Evolutionary conservation across 2,888 invertebrate species (phyloP), one percentile per base, ranked within the genome.

Genomic region (Lasioglossum morio): DNA sequence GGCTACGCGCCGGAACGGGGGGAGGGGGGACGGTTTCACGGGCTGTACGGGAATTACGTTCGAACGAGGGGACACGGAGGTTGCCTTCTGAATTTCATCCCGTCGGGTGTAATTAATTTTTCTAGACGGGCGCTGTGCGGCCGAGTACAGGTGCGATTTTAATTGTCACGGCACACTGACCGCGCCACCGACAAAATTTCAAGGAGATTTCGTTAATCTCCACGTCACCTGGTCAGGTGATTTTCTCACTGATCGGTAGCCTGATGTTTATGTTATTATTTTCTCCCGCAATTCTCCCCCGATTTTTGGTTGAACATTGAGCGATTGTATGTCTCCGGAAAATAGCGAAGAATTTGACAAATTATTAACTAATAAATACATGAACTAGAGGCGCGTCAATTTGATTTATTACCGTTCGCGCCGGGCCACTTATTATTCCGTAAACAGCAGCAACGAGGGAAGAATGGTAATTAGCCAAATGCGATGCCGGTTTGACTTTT

Each of bases 401-500:
- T 34, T 37, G 53, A n/a, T 48, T 30, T 43, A 16, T 10, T 40
- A 60, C 60, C 73, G 60, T 40, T 16, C 30, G 14, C 72, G 69
- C 10, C 27, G 76, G 43, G 53, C 76, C 79, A 76, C 69, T 23
- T 53, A 23, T 84, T 80, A 77, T 80, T 77, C 80, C 43, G 60
- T 34, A 73, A 85, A 80, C 48, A 37, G 72, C 77, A 77, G 53
- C 48, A 70, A 80, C 66, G 79, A 14, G 69, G 43, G 57, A 69
- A 75, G 76, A 77, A 85, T 74, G 85, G 72, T 85, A 85, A 85
- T 85, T 85, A 85, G 77, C 76, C 74, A 66, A 80, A 79, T 74
- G 77, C 81, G 85, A 85, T 77, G 86, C 81, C 53, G 77, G 82
- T 81, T 87, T 79, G 76, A 82, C 72, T 77, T 86, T 87, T 77